Evolutionary conservation across 2,797 vertebrate species (phyloP).

Genomic region (Oryzias sinensis): DNA sequence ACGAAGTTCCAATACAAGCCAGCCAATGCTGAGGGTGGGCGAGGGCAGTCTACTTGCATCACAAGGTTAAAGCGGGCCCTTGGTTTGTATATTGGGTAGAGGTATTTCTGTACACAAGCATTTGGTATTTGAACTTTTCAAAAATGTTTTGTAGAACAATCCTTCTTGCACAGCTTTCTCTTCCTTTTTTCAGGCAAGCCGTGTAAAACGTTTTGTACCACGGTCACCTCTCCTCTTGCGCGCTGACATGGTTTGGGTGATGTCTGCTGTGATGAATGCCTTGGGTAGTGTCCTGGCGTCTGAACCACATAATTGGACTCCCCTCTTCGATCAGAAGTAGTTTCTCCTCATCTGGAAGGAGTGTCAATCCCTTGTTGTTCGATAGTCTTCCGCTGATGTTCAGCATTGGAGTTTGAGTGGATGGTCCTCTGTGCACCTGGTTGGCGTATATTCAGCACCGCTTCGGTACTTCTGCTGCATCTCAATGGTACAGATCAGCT

Average conservation of each 20-base stretch:
- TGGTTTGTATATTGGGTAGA: constrained; percentile 83
- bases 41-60: constrained; percentile 63
- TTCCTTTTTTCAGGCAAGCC: constrained; percentile 82
- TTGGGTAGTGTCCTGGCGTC: constrained; percentile 71
- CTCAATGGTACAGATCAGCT: constrained; percentile 63
- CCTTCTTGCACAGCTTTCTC: constrained; percentile 81
- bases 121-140: constrained; percentile 4
- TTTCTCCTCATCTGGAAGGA: constrained; percentile 50
- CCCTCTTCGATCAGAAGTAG: constrained; percentile 72
- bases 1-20: constrained; percentile 53
- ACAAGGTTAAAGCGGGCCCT: constrained; percentile 51
- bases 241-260: constrained; percentile 73
- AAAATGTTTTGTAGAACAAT: constrained; percentile 57
- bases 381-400: constrained; percentile 68
- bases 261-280: constrained; percentile 76
- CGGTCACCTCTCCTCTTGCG: constrained; percentile 61
- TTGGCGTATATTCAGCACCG: constrained; percentile 52
- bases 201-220: constrained; percentile 69
- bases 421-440: constrained; percentile 58
- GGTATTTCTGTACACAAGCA: constrained; percentile 70
- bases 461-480: constrained; percentile 44
- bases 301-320: constrained; percentile 64
- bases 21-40: constrained; percentile 69
- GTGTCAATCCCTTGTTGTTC: constrained; percentile 67
- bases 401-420: constrained; percentile 65